Conservation (phyloP, 2,113 vertebrate species). For the Nesospiza acunhae region DNA sequence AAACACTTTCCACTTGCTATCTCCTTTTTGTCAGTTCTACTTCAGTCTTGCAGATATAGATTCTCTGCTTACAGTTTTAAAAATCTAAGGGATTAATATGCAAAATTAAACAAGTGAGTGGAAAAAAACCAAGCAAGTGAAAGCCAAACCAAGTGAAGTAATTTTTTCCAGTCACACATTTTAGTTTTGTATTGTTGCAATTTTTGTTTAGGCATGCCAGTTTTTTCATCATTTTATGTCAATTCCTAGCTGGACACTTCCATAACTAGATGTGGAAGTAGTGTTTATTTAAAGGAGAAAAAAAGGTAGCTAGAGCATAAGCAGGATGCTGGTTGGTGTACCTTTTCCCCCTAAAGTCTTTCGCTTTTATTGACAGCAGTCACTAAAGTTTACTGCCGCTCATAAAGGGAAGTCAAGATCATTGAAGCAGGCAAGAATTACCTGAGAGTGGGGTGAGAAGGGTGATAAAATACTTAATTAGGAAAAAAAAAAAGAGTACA, state of each 20-base stretch:
- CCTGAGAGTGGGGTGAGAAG: background rate
- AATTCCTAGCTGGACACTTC: background rate
- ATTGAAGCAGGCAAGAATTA: background rate
- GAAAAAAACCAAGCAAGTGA: background rate
- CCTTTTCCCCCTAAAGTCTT: background rate
- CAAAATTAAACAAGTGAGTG: background rate
- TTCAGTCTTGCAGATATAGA: background rate
- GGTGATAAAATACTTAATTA: background rate
- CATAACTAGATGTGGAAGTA: background rate
- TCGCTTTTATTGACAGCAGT: background rate
- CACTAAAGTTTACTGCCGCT: background rate
- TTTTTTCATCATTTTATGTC: background rate
- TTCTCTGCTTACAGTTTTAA: background rate
- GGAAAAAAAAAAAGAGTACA: background rate
- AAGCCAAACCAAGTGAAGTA: background rate
- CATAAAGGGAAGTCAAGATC: background rate
- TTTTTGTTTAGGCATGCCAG: background rate
- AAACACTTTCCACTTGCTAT: background rate
- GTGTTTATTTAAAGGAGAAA: background rate
- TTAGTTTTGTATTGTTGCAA: background rate
- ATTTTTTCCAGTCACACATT: background rate
- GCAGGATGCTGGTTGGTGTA: background rate
- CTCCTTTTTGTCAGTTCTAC: background rate
- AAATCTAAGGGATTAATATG: background rate
- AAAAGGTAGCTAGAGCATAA: background rate